Evolutionary conservation across 2,888 invertebrate species (phyloP), one percentile per base, ranked within the genome.

Genomic region (Baccha elongata): DNA sequence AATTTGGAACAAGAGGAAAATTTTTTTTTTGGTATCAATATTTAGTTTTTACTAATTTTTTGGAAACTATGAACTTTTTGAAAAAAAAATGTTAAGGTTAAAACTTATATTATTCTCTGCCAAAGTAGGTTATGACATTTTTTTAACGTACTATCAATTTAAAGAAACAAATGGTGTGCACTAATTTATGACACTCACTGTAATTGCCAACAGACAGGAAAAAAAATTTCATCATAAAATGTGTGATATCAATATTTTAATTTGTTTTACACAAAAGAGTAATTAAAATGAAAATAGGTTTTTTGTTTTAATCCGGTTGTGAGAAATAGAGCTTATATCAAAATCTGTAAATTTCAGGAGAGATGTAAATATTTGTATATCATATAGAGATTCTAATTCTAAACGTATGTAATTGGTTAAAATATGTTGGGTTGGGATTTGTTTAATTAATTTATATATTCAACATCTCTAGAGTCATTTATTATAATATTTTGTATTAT

Each of bases 341-440:
- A n/a, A n/a, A n/a, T n/a, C 26, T 26, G 26, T 26, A 6, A 26
- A 26, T 26, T 26, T 26, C 26, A 3, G 26, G 26, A 4, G 26
- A 26, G 26, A 26, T 7, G 8, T 2, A 32, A 6, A 32, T 32
- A 7, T 32, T 7, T 32, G 5, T 32, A 4, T 3, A 4, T 4
- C 3, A 32, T 32, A 8, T 8, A 58, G 26, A 35, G 58, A n/a
- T 32, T 17, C 29, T 53, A 68, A 53, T 68, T 67, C 44, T 13
- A 58, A 40, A 40, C 35, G 44, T 15, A n/a, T 19, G 1, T 64
- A 46, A 50, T 64, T 35, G 21, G n/a, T 64, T 64, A 17, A 64
- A 73, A 73, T 73, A 73, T 73, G 72, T 8, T 26, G 46, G 26
- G 46, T 26, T 55, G 26, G 46, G 19, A 42, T 35, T 19, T 26